Evolutionary conservation across 1,140 invertebrate species (phyloP).

Genomic region (Lepidostoma basale): DNA sequence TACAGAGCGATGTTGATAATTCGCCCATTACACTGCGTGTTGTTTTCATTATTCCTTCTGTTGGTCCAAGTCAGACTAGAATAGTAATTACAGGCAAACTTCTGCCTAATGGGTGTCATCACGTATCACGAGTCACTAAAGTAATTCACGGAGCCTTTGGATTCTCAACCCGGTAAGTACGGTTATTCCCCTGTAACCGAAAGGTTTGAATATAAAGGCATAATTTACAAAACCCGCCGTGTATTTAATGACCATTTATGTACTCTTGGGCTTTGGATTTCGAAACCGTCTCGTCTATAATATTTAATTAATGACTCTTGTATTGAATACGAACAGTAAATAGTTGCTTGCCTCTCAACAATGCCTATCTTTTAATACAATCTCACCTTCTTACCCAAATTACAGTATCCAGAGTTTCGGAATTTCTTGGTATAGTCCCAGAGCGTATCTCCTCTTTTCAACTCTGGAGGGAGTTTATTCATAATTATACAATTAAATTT

Average conservation of each 20-base stretch:
- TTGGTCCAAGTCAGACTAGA: too few relatives aligned
- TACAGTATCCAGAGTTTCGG: neutral
- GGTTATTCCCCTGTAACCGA: neutral
- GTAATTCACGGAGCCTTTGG: too few relatives aligned
- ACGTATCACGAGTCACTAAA: too few relatives aligned
- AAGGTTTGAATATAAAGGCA: neutral
- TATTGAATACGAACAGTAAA: neutral
- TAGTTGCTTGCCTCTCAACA: slow-evolving; percentile 20
- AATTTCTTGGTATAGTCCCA: neutral
- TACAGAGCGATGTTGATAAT: too few relatives aligned
- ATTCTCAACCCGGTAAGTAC: too few relatives aligned
- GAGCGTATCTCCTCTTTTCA: too few relatives aligned
- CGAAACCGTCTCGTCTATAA: neutral
- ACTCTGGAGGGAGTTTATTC: neutral
- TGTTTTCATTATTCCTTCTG: too few relatives aligned
- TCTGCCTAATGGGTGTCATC: too few relatives aligned
- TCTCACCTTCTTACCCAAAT: slow-evolving; percentile 8
- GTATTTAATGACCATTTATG: slow-evolving; percentile 4
- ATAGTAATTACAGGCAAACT: too few relatives aligned
- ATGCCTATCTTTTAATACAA: slow-evolving; percentile 17
- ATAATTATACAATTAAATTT: neutral
- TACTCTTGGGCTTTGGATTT: neutral
- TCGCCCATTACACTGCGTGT: too few relatives aligned
- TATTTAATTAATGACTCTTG: slow-evolving; percentile 15
- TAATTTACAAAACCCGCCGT: neutral